phyloP scores from a whole-genome alignment of 2,113 vertebrate genomes.

The Ophthalmolycus amberensis region DNA sequence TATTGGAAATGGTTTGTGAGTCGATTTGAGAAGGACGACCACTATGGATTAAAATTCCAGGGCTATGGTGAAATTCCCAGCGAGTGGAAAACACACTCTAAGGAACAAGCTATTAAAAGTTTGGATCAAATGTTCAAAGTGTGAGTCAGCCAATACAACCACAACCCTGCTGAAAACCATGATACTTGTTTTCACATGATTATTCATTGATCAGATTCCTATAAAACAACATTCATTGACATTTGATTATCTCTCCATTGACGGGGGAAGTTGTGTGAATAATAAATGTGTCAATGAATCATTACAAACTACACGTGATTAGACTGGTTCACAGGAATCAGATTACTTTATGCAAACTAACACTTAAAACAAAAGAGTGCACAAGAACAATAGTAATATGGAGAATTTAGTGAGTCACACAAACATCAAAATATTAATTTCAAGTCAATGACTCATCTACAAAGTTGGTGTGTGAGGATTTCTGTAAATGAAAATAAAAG shows the following conservation, averaged over 20 bases:
- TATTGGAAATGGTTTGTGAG: constrained; percentile 88
- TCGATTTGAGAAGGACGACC: constrained; percentile 72
- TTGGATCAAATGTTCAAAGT: constrained; percentile 10
- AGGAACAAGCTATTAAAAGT: constrained; percentile 44
- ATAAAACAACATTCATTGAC: background rate
- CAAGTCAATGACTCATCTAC: background rate
- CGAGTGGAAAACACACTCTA: background rate
- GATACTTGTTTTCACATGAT: background rate
- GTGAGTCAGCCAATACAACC: background rate
- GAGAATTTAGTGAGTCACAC: background rate
- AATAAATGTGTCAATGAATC: background rate
- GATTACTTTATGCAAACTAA: background rate
- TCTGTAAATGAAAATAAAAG: background rate
- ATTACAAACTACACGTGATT: background rate
- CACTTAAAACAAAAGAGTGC: background rate
- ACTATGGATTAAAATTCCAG: constrained; percentile 26
- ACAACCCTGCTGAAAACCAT: background rate
- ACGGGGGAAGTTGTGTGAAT: background rate
- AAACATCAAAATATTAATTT: background rate
- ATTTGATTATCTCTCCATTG: background rate
- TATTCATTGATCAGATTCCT: background rate
- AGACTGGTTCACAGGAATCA: background rate
- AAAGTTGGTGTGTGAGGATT: background rate
- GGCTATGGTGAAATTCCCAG: background rate
- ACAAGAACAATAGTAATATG: background rate